Conservation (phyloP, 2,888 invertebrate genomes). For the Oligia fasciuncula region DNA sequence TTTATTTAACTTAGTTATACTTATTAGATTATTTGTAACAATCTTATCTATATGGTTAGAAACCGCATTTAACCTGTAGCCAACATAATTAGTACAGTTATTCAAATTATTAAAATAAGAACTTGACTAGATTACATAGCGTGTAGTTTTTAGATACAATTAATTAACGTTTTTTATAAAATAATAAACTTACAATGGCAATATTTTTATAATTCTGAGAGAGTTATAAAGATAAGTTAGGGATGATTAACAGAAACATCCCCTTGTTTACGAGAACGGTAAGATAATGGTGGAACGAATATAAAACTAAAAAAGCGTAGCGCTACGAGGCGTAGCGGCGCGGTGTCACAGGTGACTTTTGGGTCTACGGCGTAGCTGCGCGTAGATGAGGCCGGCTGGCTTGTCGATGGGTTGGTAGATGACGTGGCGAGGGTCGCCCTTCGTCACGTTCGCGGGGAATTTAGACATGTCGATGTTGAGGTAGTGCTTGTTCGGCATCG, state of each 20-base stretch:
- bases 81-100: slow-evolving; percentile 47
- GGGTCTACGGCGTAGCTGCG: slow-evolving; percentile 91
- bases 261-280: slow-evolving; percentile 47
- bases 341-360: slow-evolving; percentile 89
- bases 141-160: slow-evolving; percentile 54
- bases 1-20: slow-evolving; percentile 65
- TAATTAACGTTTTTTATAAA: slow-evolving; percentile 53
- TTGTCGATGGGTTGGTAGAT: slow-evolving; percentile 95
- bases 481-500: slow-evolving; percentile 96
- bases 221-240: slow-evolving; percentile 44
- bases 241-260: slow-evolving; percentile 45
- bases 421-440: slow-evolving; percentile 91
- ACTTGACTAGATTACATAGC: slow-evolving; percentile 68
- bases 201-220: slow-evolving; percentile 46
- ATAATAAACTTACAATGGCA: slow-evolving; percentile 52
- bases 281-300: slow-evolving; percentile 48
- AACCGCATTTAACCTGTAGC: slow-evolving; percentile 58
- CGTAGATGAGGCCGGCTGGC: slow-evolving; percentile 94
- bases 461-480: slow-evolving; percentile 93
- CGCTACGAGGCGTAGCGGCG: slow-evolving; percentile 78
- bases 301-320: slow-evolving; percentile 52
- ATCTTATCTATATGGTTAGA: slow-evolving; percentile 53
- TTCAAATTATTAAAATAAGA: slow-evolving; percentile 54
- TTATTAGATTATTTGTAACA: slow-evolving; percentile 61
- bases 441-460: slow-evolving; percentile 91